Percentiles rank a stretch among this genome's conserved stretches.
These are phyloP conservation scores for Drosophila tristis DNA, from an alignment of 1,140 invertebrate genomes.

Conservation along the genomic window DNA sequence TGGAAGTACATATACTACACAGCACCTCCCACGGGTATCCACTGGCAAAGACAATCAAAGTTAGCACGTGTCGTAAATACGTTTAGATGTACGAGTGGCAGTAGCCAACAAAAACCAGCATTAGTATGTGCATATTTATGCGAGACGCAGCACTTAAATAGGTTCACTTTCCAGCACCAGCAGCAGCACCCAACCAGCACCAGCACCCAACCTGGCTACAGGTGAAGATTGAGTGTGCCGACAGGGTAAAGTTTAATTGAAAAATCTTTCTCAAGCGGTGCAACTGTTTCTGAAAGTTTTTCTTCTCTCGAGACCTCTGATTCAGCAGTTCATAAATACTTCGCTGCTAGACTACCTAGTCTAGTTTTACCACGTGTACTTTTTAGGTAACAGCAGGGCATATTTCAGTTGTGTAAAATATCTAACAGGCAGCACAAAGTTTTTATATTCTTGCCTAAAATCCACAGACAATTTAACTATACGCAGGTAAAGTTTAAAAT, in stretches of 20 bases:
- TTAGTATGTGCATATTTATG: conserved; percentile 66
- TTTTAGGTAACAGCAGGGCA: too few species aligned
- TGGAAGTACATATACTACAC: conserved; percentile 8
- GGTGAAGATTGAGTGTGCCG: conserved; percentile 8
- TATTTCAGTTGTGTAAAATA: too few species aligned
- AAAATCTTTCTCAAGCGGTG: conserved; percentile 13
- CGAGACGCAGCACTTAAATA: conserved; percentile 25
- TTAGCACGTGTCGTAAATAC: conserved; percentile 63
- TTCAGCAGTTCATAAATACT: too few species aligned
- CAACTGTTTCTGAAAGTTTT: conserved; percentile 1
- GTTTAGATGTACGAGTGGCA: conserved; percentile 26
- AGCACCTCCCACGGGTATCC: not conserved
- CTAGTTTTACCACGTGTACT: too few species aligned
- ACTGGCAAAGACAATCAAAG: conserved; percentile 56
- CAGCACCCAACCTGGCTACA: not conserved
- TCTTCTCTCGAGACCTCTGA: not conserved
- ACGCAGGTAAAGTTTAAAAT: too few species aligned
- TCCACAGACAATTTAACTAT: too few species aligned
- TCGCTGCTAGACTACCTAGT: too few species aligned
- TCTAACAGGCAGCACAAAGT: too few species aligned
- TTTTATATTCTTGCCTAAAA: too few species aligned
- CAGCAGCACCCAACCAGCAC: too few species aligned
- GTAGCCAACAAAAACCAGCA: conserved; percentile 22
- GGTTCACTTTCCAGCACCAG: conserved; percentile 29
- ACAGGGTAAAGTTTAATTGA: conserved; percentile 51